Evolutionary conservation across 2,888 invertebrate genomes (phyloP).

Genomic region (Morinoia aosen): DNA sequence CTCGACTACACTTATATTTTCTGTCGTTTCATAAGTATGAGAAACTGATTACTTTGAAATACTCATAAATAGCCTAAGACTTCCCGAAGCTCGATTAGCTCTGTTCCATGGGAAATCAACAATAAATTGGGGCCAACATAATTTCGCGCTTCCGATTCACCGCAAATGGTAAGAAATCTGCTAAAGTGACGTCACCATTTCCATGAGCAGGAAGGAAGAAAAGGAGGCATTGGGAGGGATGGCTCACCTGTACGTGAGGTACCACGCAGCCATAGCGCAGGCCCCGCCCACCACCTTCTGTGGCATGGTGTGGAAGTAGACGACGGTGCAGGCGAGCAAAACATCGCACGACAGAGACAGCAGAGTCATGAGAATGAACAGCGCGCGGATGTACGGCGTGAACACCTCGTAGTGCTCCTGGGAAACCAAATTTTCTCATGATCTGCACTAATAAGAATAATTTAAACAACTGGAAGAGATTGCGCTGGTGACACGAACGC

Average conservation of each 20-base stretch:
- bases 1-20: too few relatives aligned
- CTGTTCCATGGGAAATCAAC: too few relatives aligned
- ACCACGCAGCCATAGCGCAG: constrained; percentile 91
- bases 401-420: constrained; percentile 83
- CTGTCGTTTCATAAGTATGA: too few relatives aligned
- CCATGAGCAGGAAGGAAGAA: too few relatives aligned
- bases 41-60: too few relatives aligned
- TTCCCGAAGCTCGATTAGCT: too few relatives aligned
- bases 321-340: constrained; percentile 91
- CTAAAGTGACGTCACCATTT: too few relatives aligned
- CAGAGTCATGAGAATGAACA: constrained; percentile 84
- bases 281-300: constrained; percentile 93
- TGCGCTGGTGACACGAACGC: neutral
- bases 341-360: constrained; percentile 93
- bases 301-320: constrained; percentile 96
- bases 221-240: neutral
- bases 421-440: constrained; percentile 72
- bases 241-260: constrained; percentile 82
- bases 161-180: too few relatives aligned
- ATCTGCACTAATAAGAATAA: constrained; percentile 65
- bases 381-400: constrained; percentile 84
- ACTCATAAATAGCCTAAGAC: too few relatives aligned
- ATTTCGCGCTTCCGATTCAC: too few relatives aligned
- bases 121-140: too few relatives aligned
- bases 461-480: neutral